Conservation (phyloP, 2,888 invertebrate species). For the Euproctis similis region DNA sequence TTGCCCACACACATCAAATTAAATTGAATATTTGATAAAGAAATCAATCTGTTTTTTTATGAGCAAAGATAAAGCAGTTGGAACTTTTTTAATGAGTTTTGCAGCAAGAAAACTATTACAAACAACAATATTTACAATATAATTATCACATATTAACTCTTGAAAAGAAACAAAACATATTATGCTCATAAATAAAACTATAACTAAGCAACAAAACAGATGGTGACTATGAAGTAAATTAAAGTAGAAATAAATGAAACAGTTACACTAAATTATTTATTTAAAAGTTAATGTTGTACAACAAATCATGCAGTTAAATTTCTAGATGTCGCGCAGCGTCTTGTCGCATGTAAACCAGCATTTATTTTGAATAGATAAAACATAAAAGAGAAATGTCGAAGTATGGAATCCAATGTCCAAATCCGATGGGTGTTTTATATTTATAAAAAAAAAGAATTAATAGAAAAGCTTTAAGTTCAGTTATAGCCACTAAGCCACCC, state of each 20-base stretch:
- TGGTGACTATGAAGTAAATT: no score
- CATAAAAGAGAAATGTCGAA: constrained; percentile 56
- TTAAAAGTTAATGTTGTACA: no score
- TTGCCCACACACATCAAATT: constrained; percentile 21
- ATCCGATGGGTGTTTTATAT: constrained; percentile 46
- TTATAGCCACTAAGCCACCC: constrained; percentile 32
- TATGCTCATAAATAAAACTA: no score
- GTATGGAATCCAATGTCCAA: constrained; percentile 54
- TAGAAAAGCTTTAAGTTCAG: no score
- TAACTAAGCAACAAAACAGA: no score
- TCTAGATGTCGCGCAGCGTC: not conserved
- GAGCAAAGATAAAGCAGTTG: no score
- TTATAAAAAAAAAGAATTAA: constrained; percentile 59
- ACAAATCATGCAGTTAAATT: not conserved
- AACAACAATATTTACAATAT: no score
- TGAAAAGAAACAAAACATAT: no score
- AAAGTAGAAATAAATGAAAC: no score
- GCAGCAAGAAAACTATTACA: no score
- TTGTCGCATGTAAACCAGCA: constrained; percentile 32
- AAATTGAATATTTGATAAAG: constrained; percentile 19
- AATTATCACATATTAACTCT: no score
- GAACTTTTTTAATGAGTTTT: no score
- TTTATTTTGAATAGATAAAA: constrained; percentile 39
- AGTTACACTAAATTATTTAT: not conserved
- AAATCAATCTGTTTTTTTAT: constrained; percentile 11